These are phyloP conservation scores for Pipistrellus kuhlii DNA, from an alignment of 2,797 vertebrate genomes.

Conservation along the genomic window DNA sequence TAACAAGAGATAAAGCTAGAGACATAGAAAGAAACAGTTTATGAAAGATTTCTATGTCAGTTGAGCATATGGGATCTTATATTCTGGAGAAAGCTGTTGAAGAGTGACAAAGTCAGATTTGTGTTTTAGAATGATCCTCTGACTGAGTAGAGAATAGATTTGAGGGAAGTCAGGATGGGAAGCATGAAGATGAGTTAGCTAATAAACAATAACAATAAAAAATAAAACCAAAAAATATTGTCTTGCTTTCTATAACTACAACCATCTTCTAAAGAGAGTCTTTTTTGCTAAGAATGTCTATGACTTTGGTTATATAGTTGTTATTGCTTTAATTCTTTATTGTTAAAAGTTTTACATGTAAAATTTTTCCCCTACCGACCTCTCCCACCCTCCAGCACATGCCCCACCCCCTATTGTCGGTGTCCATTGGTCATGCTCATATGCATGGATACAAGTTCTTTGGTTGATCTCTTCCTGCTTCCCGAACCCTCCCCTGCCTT, in stretches of 20 bases:
- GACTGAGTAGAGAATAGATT: not conserved
- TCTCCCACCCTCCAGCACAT: too few relatives aligned
- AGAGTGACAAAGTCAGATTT: not conserved
- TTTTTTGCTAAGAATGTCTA: not conserved
- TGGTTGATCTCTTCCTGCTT: too few relatives aligned
- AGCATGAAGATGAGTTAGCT: not conserved
- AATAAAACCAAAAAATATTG: not conserved
- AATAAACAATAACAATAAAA: conserved; percentile 6
- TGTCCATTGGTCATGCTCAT: too few relatives aligned
- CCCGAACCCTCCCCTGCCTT: too few relatives aligned
- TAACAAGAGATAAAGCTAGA: not conserved
- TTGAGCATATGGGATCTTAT: not conserved
- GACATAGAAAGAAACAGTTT: not conserved
- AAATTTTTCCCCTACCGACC: too few relatives aligned
- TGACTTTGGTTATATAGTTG: not conserved
- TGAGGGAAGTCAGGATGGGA: not conserved
- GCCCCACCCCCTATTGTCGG: too few relatives aligned
- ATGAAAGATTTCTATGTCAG: not conserved
- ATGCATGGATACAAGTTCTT: too few relatives aligned
- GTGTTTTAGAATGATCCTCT: not conserved
- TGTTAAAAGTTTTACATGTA: too few relatives aligned
- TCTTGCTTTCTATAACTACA: not conserved
- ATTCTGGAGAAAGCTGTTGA: not conserved
- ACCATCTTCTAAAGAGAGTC: not conserved
- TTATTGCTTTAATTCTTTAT: too few relatives aligned